Percentiles rank a stretch among this genome's conserved stretches.
These are phyloP conservation scores for Seira sanloemensis DNA, from an alignment of 2,888 invertebrate genomes.

Conservation along the genomic window DNA sequence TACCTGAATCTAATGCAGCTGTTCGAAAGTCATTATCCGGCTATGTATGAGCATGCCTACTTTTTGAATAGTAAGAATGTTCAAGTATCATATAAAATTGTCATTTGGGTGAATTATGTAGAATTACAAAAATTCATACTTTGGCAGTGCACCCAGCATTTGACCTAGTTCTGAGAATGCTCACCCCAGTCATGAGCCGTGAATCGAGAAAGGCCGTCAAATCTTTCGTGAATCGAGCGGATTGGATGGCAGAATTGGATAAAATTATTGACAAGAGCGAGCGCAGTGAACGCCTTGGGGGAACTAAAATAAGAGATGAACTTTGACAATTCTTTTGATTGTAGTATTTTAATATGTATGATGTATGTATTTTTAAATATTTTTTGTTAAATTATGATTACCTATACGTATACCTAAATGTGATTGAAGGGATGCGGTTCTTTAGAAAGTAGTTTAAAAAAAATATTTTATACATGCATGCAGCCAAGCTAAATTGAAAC, in stretches of 20 bases:
- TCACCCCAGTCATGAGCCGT: slow-evolving; percentile 32
- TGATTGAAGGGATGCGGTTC: no score
- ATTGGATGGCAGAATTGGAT: slow-evolving; percentile 25
- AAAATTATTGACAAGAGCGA: slow-evolving; percentile 19
- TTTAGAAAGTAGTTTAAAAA: no score
- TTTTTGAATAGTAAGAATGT: slow-evolving; percentile 52
- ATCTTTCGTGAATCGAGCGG: slow-evolving; percentile 17
- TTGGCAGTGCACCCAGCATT: slow-evolving; percentile 45
- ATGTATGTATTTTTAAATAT: no score
- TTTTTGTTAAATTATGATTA: no score
- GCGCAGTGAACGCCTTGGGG: neutral
- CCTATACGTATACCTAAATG: no score
- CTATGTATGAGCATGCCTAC: slow-evolving; percentile 27
- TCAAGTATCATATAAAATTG: no score
- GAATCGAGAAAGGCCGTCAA: slow-evolving; percentile 27
- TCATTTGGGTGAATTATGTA: no score
- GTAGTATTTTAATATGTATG: no score
- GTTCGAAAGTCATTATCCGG: slow-evolving; percentile 49
- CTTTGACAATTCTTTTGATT: no score
- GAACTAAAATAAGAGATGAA: neutral
- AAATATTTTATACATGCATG: no score
- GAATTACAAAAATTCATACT: no score
- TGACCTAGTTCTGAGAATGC: slow-evolving; percentile 13
- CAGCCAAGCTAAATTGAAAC: no score
- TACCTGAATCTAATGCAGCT: slow-evolving; percentile 13